These are phyloP conservation scores for Apodemia hepburni DNA, from an alignment of 2,888 invertebrate genomes.

Conservation along the genomic window DNA sequence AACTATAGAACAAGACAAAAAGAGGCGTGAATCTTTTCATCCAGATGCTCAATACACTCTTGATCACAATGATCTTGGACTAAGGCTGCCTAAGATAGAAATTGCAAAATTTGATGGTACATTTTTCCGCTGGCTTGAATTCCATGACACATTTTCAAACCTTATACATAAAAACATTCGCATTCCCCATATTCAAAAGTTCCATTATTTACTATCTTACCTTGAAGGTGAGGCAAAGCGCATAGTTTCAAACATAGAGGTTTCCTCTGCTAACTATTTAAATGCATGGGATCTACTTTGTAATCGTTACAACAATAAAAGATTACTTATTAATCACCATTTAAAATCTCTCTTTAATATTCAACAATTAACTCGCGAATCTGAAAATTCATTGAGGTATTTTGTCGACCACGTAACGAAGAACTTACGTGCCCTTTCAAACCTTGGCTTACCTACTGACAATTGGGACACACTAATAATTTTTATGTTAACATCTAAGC, in stretches of 20 bases:
- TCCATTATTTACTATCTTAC: not conserved
- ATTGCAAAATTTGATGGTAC: not conserved
- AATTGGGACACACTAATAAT: too few relatives aligned
- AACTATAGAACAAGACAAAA: not conserved
- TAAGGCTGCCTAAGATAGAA: not conserved
- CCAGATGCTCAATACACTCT: not conserved
- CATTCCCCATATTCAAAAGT: not conserved
- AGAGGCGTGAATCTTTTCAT: not conserved
- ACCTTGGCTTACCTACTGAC: too few relatives aligned
- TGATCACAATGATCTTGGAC: not conserved
- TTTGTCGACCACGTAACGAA: too few relatives aligned
- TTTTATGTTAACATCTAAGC: too few relatives aligned
- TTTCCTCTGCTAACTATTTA: too few relatives aligned
- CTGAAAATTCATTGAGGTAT: too few relatives aligned
- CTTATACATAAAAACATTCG: not conserved
- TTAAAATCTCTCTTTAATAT: too few relatives aligned
- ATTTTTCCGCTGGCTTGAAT: not conserved
- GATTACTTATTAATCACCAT: too few relatives aligned
- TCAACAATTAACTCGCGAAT: too few relatives aligned
- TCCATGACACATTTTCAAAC: not conserved
- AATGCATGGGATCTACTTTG: too few relatives aligned
- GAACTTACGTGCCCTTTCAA: too few relatives aligned
- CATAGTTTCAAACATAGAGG: not conserved
- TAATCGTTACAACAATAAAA: too few relatives aligned
- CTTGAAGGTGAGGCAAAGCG: not conserved